Evolutionary conservation across 1,140 invertebrate species (phyloP).

Genomic region (Saccostrea glomerata): DNA sequence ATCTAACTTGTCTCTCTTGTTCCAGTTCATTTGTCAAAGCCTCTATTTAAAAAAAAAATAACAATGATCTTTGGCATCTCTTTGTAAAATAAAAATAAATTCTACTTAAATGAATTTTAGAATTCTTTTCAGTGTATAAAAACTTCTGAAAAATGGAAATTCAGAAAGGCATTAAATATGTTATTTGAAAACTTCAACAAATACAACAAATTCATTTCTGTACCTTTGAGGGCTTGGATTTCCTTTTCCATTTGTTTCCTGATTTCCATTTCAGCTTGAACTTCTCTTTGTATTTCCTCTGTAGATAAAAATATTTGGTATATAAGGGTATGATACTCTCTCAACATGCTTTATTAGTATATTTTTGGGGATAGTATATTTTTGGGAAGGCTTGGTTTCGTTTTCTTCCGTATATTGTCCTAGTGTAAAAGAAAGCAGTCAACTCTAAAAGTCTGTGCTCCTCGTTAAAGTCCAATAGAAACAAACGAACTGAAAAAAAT

Average conservation of each 20-base stretch:
- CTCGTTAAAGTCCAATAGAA: background rate
- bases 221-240: slow-evolving; percentile 67
- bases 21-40: slow-evolving; percentile 76
- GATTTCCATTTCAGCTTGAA: slow-evolving; percentile 66
- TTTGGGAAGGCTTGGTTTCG: too few relatives aligned
- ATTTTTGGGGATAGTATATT: background rate
- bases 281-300: slow-evolving; percentile 67
- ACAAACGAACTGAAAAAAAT: background rate
- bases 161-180: too few relatives aligned
- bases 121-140: too few relatives aligned
- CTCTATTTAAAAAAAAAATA: slow-evolving; percentile 68
- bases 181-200: too few relatives aligned
- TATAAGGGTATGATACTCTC: background rate
- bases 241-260: slow-evolving; percentile 69
- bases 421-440: too few relatives aligned
- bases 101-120: too few relatives aligned
- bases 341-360: background rate
- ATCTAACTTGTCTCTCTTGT: slow-evolving; percentile 77
- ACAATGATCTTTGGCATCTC: background rate
- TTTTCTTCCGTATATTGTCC: too few relatives aligned
- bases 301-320: slow-evolving; percentile 36
- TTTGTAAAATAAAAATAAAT: too few relatives aligned
- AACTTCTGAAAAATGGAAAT: too few relatives aligned
- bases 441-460: too few relatives aligned
- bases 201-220: background rate